These are phyloP conservation scores for Propithecus perrieri DNA, from an alignment of 2,797 vertebrate genomes.

Conservation along the genomic window DNA sequence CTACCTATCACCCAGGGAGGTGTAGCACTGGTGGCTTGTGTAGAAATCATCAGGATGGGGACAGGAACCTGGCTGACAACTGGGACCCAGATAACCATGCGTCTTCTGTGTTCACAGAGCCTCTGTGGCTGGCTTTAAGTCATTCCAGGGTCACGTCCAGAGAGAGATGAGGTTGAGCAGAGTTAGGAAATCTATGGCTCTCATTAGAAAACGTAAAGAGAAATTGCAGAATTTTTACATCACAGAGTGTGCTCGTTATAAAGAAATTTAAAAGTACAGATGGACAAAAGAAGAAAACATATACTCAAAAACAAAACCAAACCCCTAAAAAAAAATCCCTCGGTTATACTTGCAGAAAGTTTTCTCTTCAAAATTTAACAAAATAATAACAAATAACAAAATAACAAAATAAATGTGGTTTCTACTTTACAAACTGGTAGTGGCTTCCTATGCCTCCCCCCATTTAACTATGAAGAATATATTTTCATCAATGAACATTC, in stretches of 20 bases:
- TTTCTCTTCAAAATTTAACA: neutral
- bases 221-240: neutral
- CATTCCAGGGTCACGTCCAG: neutral
- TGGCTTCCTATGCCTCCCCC: neutral
- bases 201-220: neutral
- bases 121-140: neutral
- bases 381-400: neutral
- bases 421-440: neutral
- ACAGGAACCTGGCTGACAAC: neutral
- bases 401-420: neutral
- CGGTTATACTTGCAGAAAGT: neutral
- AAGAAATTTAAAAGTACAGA: conserved; percentile 9
- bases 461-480: neutral
- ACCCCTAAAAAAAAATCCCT: conserved; percentile 33
- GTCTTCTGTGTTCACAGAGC: neutral
- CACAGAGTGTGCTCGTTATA: neutral
- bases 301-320: conserved; percentile 66
- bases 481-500: neutral
- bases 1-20: neutral
- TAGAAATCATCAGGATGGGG: neutral
- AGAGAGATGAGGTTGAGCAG: neutral
- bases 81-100: neutral
- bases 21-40: neutral
- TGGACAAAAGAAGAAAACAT: neutral
- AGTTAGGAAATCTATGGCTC: neutral